Conservation (phyloP, 64 coral and sea anemone genomes). For the Montipora efflorescens region DNA sequence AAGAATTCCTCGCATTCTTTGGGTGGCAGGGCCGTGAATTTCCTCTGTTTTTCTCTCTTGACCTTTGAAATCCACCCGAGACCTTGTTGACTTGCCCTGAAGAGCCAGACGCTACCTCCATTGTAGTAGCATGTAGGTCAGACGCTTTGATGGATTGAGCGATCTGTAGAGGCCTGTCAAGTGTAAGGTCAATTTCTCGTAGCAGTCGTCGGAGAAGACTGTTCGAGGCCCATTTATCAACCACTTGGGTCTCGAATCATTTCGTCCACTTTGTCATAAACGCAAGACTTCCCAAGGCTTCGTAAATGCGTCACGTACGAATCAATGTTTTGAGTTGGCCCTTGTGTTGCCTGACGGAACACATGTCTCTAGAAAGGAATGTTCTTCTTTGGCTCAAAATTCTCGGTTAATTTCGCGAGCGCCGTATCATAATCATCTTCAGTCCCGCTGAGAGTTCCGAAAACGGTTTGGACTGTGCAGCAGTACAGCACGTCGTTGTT, state of each 20-base stretch:
- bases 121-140: conserved; percentile 20
- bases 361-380: conserved; percentile 58
- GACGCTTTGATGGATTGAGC: conserved; percentile 1
- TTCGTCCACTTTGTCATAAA: conserved; percentile 23
- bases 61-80: background rate
- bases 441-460: conserved; percentile 63
- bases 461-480: conserved; percentile 53
- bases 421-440: conserved; percentile 56
- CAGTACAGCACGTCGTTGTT: conserved; percentile 17
- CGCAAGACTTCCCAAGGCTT: conserved; percentile 44
- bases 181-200: conserved; percentile 29
- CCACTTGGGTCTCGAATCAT: conserved; percentile 63
- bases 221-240: conserved; percentile 49
- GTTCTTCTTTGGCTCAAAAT: conserved; percentile 69
- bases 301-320: conserved; percentile 45
- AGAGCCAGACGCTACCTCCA: background rate
- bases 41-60: background rate
- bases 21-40: conserved; percentile 15
- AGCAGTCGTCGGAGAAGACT: conserved; percentile 36
- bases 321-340: conserved; percentile 22
- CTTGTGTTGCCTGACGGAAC: conserved; percentile 68
- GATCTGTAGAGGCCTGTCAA: conserved; percentile 17
- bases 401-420: conserved; percentile 28
- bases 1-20: conserved; percentile 9
- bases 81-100: conserved; percentile 16